Conservation (phyloP, 2,888 invertebrate species). For the Adineta ricciae region DNA sequence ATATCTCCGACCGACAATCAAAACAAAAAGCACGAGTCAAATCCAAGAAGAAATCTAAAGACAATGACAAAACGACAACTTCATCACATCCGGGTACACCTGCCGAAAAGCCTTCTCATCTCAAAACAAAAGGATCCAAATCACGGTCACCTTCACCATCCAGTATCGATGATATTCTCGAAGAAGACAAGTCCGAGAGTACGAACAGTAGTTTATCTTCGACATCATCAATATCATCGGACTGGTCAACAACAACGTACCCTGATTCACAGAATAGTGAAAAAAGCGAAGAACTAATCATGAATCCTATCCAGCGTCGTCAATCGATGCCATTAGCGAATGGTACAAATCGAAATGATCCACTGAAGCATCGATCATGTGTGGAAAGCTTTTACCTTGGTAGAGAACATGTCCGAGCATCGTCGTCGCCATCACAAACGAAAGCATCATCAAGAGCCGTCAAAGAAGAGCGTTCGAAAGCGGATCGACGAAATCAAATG, state of each 20-base stretch:
- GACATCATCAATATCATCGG: not conserved
- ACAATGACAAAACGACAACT: not conserved
- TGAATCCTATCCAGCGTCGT: not conserved
- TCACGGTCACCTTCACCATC: not conserved
- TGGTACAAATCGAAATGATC: not conserved
- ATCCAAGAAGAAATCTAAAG: not conserved
- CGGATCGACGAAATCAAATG: not conserved
- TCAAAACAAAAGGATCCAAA: not conserved
- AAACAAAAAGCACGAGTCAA: not conserved
- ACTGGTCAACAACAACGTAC: conserved; percentile 17
- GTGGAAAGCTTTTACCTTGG: not conserved
- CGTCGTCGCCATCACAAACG: not conserved
- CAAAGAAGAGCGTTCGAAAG: not conserved
- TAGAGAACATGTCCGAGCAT: not conserved
- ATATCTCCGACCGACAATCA: not conserved
- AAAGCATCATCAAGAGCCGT: not conserved
- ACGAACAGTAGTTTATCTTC: not conserved
- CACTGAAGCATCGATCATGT: not conserved
- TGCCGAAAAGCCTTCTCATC: not conserved
- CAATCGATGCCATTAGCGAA: not conserved
- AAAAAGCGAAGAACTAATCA: not conserved
- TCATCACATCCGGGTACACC: not conserved
- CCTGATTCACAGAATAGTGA: not conserved
- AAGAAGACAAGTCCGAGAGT: not conserved
- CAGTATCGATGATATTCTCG: not conserved